Percentiles rank a stretch among this genome's conserved stretches.
These are phyloP conservation scores for Dicrostonyx torquatus DNA, from an alignment of 2,797 vertebrate genomes.

Conservation along the genomic window DNA sequence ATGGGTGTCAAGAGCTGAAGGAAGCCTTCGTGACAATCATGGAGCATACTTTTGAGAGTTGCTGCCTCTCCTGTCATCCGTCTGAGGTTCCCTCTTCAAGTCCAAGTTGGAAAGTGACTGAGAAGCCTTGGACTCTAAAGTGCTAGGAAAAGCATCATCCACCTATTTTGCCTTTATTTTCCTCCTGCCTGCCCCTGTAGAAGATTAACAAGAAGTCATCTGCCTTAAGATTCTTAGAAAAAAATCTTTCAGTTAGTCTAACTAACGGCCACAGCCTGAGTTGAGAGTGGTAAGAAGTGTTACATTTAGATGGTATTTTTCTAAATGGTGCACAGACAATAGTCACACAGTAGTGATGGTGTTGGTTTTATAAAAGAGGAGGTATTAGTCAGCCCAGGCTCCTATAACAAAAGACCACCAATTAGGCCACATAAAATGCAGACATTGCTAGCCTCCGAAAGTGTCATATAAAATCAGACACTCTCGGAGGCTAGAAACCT, in stretches of 20 bases:
- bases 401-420: background rate
- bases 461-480: background rate
- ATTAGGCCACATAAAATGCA: background rate
- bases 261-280: background rate
- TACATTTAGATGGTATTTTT: background rate
- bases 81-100: background rate
- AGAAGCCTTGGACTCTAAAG: background rate
- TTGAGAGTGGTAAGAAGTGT: background rate
- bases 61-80: background rate
- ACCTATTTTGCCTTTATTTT: conserved; percentile 1
- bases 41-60: background rate
- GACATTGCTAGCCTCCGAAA: background rate
- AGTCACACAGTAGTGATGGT: background rate
- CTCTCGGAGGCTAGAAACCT: background rate
- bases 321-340: background rate
- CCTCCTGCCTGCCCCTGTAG: background rate
- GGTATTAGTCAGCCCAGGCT: background rate
- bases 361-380: conserved; percentile 31
- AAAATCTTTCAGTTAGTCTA: background rate
- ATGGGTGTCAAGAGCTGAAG: background rate
- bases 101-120: conserved; percentile 32
- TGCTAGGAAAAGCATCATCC: background rate
- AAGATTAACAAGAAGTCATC: background rate
- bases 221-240: background rate
- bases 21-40: background rate